phyloP scores from a whole-genome alignment of 2,888 invertebrate genomes.

The Helleia helle region DNA sequence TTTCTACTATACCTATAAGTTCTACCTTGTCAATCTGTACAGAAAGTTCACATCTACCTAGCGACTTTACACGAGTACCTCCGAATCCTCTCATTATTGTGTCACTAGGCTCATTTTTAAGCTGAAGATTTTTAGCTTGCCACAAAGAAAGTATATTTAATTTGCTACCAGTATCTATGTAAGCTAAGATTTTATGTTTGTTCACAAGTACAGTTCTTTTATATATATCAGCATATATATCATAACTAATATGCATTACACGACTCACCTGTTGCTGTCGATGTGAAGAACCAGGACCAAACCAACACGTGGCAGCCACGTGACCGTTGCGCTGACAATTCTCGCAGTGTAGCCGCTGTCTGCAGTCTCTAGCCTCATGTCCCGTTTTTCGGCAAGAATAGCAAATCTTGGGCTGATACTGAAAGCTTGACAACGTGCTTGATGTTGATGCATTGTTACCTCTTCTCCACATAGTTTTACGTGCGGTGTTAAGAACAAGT shows the following conservation, averaged over 20 bases:
- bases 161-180: constrained; percentile 18
- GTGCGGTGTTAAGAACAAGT: too few species aligned
- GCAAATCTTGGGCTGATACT: constrained; percentile 16
- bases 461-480: constrained; percentile 15
- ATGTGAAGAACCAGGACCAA: background rate
- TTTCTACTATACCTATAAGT: constrained; percentile 3
- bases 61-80: constrained; percentile 3
- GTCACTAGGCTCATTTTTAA: constrained; percentile 1
- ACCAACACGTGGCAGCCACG: constrained; percentile 16
- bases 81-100: constrained; percentile 18
- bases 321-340: constrained; percentile 16
- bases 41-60: background rate
- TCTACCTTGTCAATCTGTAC: constrained; percentile 5
- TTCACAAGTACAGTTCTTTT: constrained; percentile 10
- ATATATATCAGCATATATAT: constrained; percentile 11
- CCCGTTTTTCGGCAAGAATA: constrained; percentile 18
- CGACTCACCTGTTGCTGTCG: constrained; percentile 14
- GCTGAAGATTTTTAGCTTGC: constrained; percentile 10
- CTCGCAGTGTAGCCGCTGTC: constrained; percentile 14
- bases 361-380: constrained; percentile 19
- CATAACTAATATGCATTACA: constrained; percentile 2
- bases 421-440: too few species aligned
- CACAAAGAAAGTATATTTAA: too few species aligned
- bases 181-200: constrained; percentile 9
- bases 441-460: background rate